Percentiles rank a stretch among this genome's conserved stretches.
Evolutionary conservation across 2,797 vertebrate genomes (phyloP).

Genomic region (Phataginus tricuspis): DNA sequence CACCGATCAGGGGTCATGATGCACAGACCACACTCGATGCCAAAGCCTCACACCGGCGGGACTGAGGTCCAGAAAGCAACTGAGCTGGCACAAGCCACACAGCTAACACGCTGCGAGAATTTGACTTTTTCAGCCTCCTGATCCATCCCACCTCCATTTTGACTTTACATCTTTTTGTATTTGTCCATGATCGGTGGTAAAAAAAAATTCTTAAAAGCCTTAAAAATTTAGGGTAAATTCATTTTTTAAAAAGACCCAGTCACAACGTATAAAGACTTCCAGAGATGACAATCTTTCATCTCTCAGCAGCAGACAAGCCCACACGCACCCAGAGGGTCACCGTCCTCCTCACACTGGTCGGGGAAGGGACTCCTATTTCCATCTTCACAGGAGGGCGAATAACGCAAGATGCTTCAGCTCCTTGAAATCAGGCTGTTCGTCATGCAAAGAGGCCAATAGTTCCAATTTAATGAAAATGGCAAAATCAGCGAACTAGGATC

Average conservation of each 20-base stretch:
- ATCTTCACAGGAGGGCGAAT: rapidly evolving
- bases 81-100: neutral
- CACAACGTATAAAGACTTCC: neutral
- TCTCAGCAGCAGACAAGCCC: rapidly evolving
- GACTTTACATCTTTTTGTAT: neutral
- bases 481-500: neutral
- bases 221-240: neutral
- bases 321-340: rapidly evolving
- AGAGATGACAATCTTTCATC: neutral
- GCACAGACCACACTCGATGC: rapidly evolving
- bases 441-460: too few species aligned
- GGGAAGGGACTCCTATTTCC: rapidly evolving
- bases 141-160: neutral
- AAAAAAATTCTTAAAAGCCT: too few species aligned
- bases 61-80: too few species aligned
- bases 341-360: rapidly evolving
- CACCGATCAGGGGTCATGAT: rapidly evolving
- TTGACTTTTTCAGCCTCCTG: neutral
- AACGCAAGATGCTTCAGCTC: neutral
- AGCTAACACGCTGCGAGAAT: rapidly evolving
- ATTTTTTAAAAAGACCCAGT: neutral
- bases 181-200: neutral
- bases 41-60: neutral
- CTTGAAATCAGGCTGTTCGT: neutral
- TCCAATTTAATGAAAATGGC: neutral